Evolutionary conservation across 1,140 invertebrate species (phyloP), one percentile per base, ranked within the genome.

Genomic region (Heterodera schachtii): DNA sequence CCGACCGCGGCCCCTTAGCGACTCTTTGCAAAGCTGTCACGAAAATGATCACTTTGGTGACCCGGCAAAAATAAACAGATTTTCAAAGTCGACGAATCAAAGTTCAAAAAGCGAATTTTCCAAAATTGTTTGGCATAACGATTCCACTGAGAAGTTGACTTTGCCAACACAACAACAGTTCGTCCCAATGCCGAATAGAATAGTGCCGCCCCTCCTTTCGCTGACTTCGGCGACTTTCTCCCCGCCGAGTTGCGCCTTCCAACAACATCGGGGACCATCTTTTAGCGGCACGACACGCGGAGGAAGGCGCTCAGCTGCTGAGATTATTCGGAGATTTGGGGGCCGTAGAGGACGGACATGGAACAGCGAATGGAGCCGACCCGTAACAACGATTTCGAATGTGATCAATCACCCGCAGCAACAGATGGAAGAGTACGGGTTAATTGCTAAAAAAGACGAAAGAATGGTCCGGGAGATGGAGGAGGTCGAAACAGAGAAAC

Each of bases 141-240:
- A 41, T n/a, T 71, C 41, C 2, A 71, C 41, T n/a, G 44, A 41
- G 19, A 71, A 46, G 43, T 43, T 8, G 69, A 4, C 69, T 3
- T 43, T 19, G 69, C 8, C 69, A 11, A 71, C 41, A 41, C 69
- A 71, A 71, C 69, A 71, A 70, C n/a, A 70, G 3, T 41, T 11
- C 69, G 69, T 19, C 3, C 41, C 67, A 16, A 71, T 41, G 69
- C 7, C 69, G 19, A 71, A 11, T 11, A 13, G 41, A 41, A 3
- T 46, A 1, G 69, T 71, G 16, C 78, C 78, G 60, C 78, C 47
- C 2, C 78, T 71, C n/a, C 49, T 43, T 60, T 60, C 41, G 73
- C 71, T 73, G 66, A 73, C 73, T 31, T 80, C 57, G 16, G 57
- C 57, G 0, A 64, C 4, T 64, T 64, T 64, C 19, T 13, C 57